Evolutionary conservation across 2,888 invertebrate genomes (phyloP).

Genomic region (Thelaira solivaga): DNA sequence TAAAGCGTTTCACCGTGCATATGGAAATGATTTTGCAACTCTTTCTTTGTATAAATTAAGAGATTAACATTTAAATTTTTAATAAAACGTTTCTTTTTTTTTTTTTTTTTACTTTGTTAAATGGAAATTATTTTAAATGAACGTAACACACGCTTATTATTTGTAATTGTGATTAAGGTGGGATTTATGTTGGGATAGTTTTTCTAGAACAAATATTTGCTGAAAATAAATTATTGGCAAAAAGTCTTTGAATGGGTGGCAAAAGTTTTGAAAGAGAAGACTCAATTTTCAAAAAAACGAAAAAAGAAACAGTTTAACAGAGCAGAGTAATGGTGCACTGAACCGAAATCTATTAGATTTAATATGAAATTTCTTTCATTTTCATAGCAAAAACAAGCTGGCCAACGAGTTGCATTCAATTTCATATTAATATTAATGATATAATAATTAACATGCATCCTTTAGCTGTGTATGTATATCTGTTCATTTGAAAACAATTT

Average conservation of each 20-base stretch:
- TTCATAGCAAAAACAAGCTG: no score
- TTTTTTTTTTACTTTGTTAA: no score
- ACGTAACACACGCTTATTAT: conserved; percentile 30
- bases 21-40: conserved; percentile 74
- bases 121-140: conserved; percentile 37
- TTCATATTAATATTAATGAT: no score
- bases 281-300: no score
- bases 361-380: no score
- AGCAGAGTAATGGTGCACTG: no score
- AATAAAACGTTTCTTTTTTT: background rate
- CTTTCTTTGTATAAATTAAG: conserved; percentile 71
- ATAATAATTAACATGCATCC: no score
- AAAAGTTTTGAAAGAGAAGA: background rate
- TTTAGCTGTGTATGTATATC: no score
- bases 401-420: no score
- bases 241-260: conserved; percentile 8
- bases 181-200: conserved; percentile 50
- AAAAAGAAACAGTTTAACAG: no score
- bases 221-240: conserved; percentile 20
- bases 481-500: no score
- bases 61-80: conserved; percentile 65
- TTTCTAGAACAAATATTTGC: conserved; percentile 61
- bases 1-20: conserved; percentile 65
- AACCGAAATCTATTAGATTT: no score
- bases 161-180: conserved; percentile 22